Evolutionary conservation across 2,113 vertebrate species (phyloP).

Genomic region (Myiopsitta monachus): DNA sequence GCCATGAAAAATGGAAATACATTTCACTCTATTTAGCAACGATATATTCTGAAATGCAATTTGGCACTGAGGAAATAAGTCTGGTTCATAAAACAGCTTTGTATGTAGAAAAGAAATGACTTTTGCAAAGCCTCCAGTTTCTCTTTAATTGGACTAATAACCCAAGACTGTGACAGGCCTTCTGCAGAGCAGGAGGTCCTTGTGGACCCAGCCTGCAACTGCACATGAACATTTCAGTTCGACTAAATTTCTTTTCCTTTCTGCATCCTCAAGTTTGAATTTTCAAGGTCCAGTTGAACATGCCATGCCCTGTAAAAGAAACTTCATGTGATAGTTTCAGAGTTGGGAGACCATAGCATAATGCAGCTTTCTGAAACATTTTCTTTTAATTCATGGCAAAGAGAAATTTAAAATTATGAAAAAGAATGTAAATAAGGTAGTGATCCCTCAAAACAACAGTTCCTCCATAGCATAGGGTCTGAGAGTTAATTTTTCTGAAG

Average conservation of each 20-base stretch:
- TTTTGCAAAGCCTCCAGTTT: slow-evolving; percentile 36
- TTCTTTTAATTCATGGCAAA: neutral
- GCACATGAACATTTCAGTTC: neutral
- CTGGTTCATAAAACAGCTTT: slow-evolving; percentile 12
- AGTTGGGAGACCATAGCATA: neutral
- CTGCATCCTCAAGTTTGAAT: neutral
- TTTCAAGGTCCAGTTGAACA: neutral
- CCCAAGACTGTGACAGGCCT: neutral
- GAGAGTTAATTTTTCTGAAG: neutral
- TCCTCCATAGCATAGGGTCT: neutral
- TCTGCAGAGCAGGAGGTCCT: slow-evolving; percentile 1
- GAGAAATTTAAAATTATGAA: neutral
- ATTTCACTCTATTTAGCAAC: slow-evolving; percentile 48
- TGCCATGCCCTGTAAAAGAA: neutral
- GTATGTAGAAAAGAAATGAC: slow-evolving; percentile 20
- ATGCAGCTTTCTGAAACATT: neutral
- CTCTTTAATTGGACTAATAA: slow-evolving; percentile 48
- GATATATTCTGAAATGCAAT: slow-evolving; percentile 50
- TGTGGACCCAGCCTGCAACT: neutral
- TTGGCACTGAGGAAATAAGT: slow-evolving; percentile 11
- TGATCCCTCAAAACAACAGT: neutral
- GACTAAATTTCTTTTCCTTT: neutral
- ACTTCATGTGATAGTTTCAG: neutral
- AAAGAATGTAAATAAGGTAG: neutral
- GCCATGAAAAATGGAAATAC: slow-evolving; percentile 48